Conservation (phyloP, 2,888 invertebrate species). For the Callyntrura sp. region DNA sequence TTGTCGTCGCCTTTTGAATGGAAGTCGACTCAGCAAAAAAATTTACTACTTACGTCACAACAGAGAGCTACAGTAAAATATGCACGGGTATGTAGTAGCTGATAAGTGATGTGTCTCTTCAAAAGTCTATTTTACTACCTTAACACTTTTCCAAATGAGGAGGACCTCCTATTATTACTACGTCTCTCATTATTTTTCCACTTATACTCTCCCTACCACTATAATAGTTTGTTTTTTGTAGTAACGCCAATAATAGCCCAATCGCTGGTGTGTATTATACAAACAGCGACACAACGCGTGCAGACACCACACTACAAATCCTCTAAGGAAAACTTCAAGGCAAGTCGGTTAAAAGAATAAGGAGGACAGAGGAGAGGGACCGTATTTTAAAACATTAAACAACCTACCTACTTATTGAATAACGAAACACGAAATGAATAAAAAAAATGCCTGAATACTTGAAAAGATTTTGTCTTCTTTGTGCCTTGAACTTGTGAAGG, state of each 20-base stretch:
- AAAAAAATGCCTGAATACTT: not conserved
- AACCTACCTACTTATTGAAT: not conserved
- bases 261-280: not conserved
- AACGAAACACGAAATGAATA: not conserved
- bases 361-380: not conserved
- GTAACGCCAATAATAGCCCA: not conserved
- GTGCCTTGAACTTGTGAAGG: slow-evolving; percentile 44
- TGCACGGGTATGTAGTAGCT: not conserved
- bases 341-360: not conserved
- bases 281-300: not conserved
- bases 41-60: slow-evolving; percentile 60
- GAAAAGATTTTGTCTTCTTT: slow-evolving; percentile 17
- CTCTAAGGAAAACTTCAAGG: slow-evolving; percentile 26
- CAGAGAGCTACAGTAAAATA: not conserved
- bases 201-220: not conserved
- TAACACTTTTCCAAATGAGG: slow-evolving; percentile 57
- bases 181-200: not conserved
- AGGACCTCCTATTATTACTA: slow-evolving; percentile 25
- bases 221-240: not conserved
- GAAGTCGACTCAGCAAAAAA: slow-evolving; percentile 75
- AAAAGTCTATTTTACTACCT: slow-evolving; percentile 24
- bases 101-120: not conserved
- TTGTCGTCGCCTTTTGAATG: slow-evolving; percentile 59
- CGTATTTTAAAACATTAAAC: not conserved
- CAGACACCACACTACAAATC: too few species aligned